Evolutionary conservation across 1,140 invertebrate species (phyloP).

Genomic region (Tribolium castaneum): DNA sequence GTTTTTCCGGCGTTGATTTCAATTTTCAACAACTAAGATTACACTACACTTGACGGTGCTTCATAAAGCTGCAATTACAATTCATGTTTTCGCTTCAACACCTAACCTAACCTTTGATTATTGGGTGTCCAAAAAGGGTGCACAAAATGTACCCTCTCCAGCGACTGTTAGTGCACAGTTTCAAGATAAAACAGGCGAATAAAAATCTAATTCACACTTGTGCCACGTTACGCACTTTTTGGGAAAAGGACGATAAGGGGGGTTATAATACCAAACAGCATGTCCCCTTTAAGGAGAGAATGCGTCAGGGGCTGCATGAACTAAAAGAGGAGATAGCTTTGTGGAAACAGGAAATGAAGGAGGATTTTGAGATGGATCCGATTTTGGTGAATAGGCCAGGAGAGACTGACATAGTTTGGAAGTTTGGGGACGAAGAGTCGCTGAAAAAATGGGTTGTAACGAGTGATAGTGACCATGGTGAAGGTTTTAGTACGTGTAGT

Average conservation of each 20-base stretch:
- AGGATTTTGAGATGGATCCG: constrained; percentile 72
- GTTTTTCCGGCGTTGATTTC: not conserved
- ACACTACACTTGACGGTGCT: not conserved
- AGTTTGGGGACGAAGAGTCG: constrained; percentile 72
- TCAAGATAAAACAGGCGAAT: not conserved
- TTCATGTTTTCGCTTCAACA: not conserved
- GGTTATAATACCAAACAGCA: constrained; percentile 69
- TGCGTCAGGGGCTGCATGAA: constrained; percentile 72
- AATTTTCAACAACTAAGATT: no score
- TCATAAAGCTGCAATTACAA: not conserved
- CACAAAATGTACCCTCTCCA: constrained; percentile 1
- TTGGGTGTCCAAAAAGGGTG: not conserved
- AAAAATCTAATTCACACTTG: constrained; percentile 35
- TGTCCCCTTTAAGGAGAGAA: constrained; percentile 66
- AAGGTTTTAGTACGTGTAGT: constrained; percentile 80
- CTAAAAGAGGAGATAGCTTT: constrained; percentile 75
- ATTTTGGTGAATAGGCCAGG: constrained; percentile 68
- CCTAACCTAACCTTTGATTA: not conserved
- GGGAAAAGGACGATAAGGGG: constrained; percentile 69
- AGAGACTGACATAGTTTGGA: constrained; percentile 77
- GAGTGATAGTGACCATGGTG: constrained; percentile 81
- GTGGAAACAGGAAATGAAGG: constrained; percentile 76
- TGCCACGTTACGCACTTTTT: constrained; percentile 48
- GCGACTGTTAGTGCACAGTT: not conserved
- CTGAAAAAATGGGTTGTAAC: constrained; percentile 81